Conservation (phyloP, 2,113 vertebrate species). For the Leptobrachium leishanense region DNA sequence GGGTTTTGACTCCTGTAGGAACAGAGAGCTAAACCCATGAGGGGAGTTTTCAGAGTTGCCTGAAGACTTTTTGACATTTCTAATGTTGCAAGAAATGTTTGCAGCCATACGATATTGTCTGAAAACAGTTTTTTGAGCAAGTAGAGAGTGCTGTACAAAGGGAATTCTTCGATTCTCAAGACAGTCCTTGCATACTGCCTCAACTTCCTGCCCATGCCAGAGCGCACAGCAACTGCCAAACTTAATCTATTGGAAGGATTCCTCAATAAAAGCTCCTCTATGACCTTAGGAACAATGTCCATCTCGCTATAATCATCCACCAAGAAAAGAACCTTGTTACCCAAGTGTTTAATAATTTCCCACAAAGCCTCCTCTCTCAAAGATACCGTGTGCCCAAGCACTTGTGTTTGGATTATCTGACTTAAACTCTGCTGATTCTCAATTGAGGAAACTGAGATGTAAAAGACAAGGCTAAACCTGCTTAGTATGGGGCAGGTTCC, state of each 20-base stretch:
- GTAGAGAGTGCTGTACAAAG: constrained; percentile 52
- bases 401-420: constrained; percentile 48
- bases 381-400: constrained; percentile 7
- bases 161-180: constrained; percentile 50
- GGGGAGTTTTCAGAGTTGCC: constrained; percentile 37
- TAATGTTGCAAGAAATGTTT: constrained; percentile 18
- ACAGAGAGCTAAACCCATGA: constrained; percentile 23
- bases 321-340: constrained; percentile 55
- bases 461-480: constrained; percentile 62
- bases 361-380: constrained; percentile 50
- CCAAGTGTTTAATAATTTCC: constrained; percentile 40
- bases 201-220: constrained; percentile 42
- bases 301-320: constrained; percentile 54
- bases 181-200: constrained; percentile 45
- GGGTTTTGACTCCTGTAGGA: constrained; percentile 38
- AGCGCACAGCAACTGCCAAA: constrained; percentile 50
- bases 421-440: constrained; percentile 46
- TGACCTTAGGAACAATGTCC: constrained; percentile 20
- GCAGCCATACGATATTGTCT: constrained; percentile 1
- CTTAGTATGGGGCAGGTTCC: constrained; percentile 55
- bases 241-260: constrained; percentile 50
- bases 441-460: constrained; percentile 49
- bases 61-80: not conserved
- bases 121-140: constrained; percentile 50
- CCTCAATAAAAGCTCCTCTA: constrained; percentile 53